Conservation (phyloP, 2,113 vertebrate genomes). For the Solea solea region DNA sequence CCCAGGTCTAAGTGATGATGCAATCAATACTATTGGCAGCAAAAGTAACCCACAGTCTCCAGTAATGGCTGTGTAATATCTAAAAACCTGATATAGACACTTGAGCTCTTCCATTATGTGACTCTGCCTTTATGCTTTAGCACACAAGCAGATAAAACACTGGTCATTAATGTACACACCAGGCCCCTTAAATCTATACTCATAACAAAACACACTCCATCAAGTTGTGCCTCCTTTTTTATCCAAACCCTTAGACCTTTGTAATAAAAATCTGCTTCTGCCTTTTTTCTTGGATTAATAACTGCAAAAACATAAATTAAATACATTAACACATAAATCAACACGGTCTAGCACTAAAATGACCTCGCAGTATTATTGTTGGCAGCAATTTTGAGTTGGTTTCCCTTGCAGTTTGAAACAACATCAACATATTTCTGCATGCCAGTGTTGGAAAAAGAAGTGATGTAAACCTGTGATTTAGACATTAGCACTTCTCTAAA, state of each 20-base stretch:
- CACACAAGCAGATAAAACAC: slow-evolving; percentile 55
- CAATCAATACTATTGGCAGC: slow-evolving; percentile 16
- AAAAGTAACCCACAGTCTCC: slow-evolving; percentile 7
- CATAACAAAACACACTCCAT: slow-evolving; percentile 41
- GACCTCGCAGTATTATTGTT: not conserved
- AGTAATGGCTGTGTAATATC: slow-evolving; percentile 20
- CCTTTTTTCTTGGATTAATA: not conserved
- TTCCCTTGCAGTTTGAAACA: not conserved
- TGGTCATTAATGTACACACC: slow-evolving; percentile 47
- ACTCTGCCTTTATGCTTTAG: slow-evolving; percentile 38
- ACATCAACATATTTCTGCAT: slow-evolving; percentile 13
- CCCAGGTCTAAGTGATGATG: not conserved
- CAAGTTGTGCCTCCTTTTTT: not conserved
- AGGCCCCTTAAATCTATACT: slow-evolving; percentile 43
- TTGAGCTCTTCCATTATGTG: slow-evolving; percentile 51
- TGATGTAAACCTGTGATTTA: slow-evolving; percentile 29
- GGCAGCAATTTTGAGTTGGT: not conserved
- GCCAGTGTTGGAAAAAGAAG: not conserved
- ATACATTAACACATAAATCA: not conserved
- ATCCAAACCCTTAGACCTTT: not conserved
- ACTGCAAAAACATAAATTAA: not conserved
- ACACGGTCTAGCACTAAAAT: not conserved
- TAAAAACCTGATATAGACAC: slow-evolving; percentile 48
- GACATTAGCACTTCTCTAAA: slow-evolving; percentile 25
- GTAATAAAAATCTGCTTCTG: not conserved